Percentiles rank a stretch among this genome's conserved stretches.
Evolutionary conservation across 2,888 invertebrate genomes (phyloP).

Genomic region (Nematopogon swammerdamellus): DNA sequence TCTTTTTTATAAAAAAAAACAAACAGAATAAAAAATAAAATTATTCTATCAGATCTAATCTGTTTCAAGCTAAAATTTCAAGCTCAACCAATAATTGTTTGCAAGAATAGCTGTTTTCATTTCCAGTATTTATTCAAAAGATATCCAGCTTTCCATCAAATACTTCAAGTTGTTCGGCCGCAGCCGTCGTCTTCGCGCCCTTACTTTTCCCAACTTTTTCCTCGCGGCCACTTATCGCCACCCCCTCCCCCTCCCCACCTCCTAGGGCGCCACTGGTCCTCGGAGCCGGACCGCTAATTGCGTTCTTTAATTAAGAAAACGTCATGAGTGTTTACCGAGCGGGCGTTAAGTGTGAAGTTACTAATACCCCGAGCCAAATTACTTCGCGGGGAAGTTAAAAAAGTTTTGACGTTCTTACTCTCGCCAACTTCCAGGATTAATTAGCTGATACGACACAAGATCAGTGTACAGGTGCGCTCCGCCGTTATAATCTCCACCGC

Average conservation of each 20-base stretch:
- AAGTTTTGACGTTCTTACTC: conserved; percentile 19
- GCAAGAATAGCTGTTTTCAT: too few species aligned
- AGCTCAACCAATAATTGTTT: too few species aligned
- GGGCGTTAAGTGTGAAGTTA: conserved; percentile 54
- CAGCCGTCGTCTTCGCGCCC: not conserved
- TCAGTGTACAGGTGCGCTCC: not conserved
- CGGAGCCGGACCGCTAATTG: conserved; percentile 52
- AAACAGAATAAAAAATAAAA: too few species aligned
- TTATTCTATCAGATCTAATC: too few species aligned
- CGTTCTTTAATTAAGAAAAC: conserved; percentile 58
- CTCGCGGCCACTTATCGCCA: conserved; percentile 47
- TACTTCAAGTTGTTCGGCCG: not conserved
- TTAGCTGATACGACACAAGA: conserved; percentile 34
- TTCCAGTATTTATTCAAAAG: too few species aligned
- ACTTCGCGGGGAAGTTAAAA: conserved; percentile 46
- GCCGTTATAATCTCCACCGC: too few species aligned
- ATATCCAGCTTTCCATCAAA: not conserved
- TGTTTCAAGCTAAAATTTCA: too few species aligned
- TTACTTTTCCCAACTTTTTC: conserved; percentile 34
- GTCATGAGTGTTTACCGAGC: conserved; percentile 56
- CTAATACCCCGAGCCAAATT: conserved; percentile 48
- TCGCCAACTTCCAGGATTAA: conserved; percentile 29
- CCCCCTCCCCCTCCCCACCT: conserved; percentile 17
- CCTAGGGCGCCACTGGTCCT: conserved; percentile 19
- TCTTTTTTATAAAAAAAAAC: too few species aligned